These are phyloP conservation scores for Leptodirus hochenwartii DNA, from an alignment of 2,888 invertebrate species.

Conservation along the genomic window DNA sequence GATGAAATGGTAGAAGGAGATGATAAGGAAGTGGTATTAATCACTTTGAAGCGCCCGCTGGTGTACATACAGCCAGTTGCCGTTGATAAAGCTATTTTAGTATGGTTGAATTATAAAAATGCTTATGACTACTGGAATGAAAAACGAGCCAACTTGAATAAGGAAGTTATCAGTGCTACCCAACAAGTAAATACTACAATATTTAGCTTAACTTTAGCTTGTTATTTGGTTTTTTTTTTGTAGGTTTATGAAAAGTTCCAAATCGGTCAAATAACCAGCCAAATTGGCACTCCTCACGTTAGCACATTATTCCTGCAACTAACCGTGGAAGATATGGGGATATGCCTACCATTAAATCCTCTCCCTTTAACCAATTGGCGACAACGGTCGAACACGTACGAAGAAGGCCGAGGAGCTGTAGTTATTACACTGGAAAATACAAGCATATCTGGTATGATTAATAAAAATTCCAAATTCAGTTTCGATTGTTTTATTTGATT, in stretches of 20 bases:
- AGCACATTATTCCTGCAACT: conserved; percentile 85
- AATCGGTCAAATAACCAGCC: conserved; percentile 60
- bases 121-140: conserved; percentile 99
- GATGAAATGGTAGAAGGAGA: conserved; percentile 77
- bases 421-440: conserved; percentile 93
- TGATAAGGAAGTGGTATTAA: conserved; percentile 75
- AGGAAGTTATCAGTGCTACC: conserved; percentile 64
- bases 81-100: conserved; percentile 92
- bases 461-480: too few species aligned
- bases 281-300: conserved; percentile 56
- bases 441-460: conserved; percentile 46
- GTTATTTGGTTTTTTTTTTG: conserved; percentile 2
- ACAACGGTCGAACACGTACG: conserved; percentile 44
- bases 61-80: conserved; percentile 95
- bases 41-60: conserved; percentile 81
- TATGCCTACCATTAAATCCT: conserved; percentile 80
- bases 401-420: conserved; percentile 78
- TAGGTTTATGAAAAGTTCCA: conserved; percentile 52
- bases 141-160: conserved; percentile 78
- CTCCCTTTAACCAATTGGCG: conserved; percentile 53
- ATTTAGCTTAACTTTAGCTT: too few species aligned
- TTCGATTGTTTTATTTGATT: too few species aligned
- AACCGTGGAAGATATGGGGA: conserved; percentile 92
- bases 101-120: conserved; percentile 98
- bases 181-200: conserved; percentile 32